Evolutionary conservation across 2,888 invertebrate genomes (phyloP).

Genomic region (Cataglyphis altisquamis): DNA sequence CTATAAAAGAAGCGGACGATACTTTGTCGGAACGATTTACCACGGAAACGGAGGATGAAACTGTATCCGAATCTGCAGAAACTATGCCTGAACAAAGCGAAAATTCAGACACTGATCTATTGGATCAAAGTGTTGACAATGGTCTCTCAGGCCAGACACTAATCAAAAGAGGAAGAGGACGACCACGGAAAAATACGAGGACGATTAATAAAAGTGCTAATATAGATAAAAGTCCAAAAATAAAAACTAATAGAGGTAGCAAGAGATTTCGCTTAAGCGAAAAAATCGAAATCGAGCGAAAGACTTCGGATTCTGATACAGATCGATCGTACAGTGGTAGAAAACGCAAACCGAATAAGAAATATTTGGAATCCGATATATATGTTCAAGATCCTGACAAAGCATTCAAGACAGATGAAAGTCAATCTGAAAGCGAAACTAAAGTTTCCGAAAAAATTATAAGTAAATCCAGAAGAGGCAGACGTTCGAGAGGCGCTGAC

Average conservation of each 20-base stretch:
- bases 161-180: constrained; percentile 76
- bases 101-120: constrained; percentile 73
- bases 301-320: constrained; percentile 79
- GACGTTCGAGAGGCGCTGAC: constrained; percentile 61
- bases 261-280: constrained; percentile 51
- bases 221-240: constrained; percentile 59
- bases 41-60: constrained; percentile 78
- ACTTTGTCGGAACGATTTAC: constrained; percentile 64
- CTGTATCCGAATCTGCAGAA: constrained; percentile 77
- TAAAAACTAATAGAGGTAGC: constrained; percentile 54
- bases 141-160: constrained; percentile 37
- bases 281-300: constrained; percentile 70
- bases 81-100: constrained; percentile 77
- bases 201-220: constrained; percentile 33
- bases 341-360: constrained; percentile 80
- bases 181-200: constrained; percentile 75
- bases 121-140: constrained; percentile 55
- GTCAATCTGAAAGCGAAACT: constrained; percentile 82
- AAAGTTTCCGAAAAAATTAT: constrained; percentile 68
- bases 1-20: constrained; percentile 73
- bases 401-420: constrained; percentile 80
- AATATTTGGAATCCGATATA: constrained; percentile 77
- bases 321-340: constrained; percentile 79
- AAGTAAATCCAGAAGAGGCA: constrained; percentile 68
- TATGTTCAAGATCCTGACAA: constrained; percentile 78